Evolutionary conservation across 2,113 vertebrate genomes (phyloP).

Genomic region (Narcine bancroftii): DNA sequence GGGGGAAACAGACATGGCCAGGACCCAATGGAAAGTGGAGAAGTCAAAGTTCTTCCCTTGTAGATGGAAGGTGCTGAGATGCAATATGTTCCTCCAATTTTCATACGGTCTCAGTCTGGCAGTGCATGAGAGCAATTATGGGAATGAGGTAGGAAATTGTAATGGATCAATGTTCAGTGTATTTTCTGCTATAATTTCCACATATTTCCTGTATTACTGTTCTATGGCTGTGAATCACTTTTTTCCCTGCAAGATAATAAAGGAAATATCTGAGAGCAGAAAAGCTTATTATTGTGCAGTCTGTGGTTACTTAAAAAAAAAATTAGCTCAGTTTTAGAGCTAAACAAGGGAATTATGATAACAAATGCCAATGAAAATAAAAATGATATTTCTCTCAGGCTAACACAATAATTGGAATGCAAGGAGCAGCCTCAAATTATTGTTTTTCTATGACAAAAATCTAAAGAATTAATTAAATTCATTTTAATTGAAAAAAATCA

Average conservation of each 20-base stretch:
- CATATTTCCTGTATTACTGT: not conserved
- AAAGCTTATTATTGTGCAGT: not conserved
- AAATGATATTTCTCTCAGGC: not conserved
- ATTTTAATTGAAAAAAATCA: not conserved
- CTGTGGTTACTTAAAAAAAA: not conserved
- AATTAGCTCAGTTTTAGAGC: not conserved
- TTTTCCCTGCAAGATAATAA: not conserved
- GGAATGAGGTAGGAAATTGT: no score
- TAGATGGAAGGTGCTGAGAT: no score
- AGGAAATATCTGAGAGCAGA: not conserved
- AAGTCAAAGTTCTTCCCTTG: no score
- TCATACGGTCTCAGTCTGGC: no score
- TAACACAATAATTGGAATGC: not conserved
- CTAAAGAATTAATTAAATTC: not conserved
- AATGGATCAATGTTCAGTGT: no score
- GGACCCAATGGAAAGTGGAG: no score
- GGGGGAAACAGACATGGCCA: no score
- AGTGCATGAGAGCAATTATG: no score
- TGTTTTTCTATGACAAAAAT: not conserved
- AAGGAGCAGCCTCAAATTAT: not conserved
- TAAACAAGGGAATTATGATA: not conserved
- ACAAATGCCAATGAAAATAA: slow-evolving; percentile 4
- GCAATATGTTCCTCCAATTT: no score
- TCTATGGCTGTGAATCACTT: not conserved
- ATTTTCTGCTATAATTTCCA: not conserved